Base-by-base conservation (phyloP, 1,140 invertebrate species). In the Meloidogyne floridensis region DNA sequence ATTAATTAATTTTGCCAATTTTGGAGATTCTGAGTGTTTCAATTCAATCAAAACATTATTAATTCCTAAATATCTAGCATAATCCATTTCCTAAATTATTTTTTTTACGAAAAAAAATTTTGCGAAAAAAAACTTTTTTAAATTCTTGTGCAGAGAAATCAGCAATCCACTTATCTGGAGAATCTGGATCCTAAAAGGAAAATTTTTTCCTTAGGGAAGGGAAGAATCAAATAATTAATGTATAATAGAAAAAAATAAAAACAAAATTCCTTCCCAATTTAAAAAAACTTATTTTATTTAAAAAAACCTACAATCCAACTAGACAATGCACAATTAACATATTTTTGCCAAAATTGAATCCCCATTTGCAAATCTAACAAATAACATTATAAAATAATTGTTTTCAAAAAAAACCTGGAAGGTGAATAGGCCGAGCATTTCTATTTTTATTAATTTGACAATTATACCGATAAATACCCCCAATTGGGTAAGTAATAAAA, bases 271-370 rank as follows among this genome's bases (percentile, higher is more conserved):
- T 32, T 32, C 32, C 32, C 1, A 32, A 32, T 32, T 32, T 32
- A 32, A 32, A 32, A 32, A 32, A 32, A 2, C 2, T 32, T 32
- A 32, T 32, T 32, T 32, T 32, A 32, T 32, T 32, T 32, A 32
- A 1, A 32, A 71, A 42, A 53, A 71, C 77, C 1, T 53, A 79
- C 77, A 69, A 88, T 88, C 87, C 87, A 88, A 10, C 74, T 20
- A 8, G 88, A 89, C 43, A 85, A 53, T 43, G 74, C 56, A 43
- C 86, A 88, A 65, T 59, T 76, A 13, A 88, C 82, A 73, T 88
- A 87, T 5, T 76, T 85, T 43, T 81, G 79, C 87, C 87, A 87
- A 4, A 81, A 81, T 42, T 77, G 73, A 76, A 80, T 87, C 18
- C 47, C 32, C 76, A 87, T 54, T 75, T 87, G 86, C 4, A 65